Evolutionary conservation across 2,888 invertebrate genomes (phyloP).

Genomic region (Epinotia brunnichana): DNA sequence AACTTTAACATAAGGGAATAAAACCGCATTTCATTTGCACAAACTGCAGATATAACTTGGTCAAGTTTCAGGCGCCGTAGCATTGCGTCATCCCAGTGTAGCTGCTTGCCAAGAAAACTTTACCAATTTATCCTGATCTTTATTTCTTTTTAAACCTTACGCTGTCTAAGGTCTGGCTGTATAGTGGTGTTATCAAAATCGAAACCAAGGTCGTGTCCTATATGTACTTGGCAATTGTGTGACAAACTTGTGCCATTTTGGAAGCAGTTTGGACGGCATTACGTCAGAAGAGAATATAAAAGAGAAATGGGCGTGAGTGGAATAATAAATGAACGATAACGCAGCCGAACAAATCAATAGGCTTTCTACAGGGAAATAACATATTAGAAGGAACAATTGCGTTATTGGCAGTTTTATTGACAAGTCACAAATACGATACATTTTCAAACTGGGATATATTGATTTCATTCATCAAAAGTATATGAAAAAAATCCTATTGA

Average conservation of each 20-base stretch:
- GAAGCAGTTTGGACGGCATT: conserved; percentile 19
- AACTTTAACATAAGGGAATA: background rate
- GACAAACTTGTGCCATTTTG: conserved; percentile 9
- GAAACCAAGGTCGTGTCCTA: conserved; percentile 57
- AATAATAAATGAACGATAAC: conserved; percentile 24
- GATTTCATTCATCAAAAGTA: background rate
- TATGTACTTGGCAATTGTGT: conserved; percentile 12
- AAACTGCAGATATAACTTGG: conserved; percentile 9
- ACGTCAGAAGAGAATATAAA: conserved; percentile 35
- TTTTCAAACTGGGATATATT: background rate
- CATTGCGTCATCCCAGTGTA: conserved; percentile 61
- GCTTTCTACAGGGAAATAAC: background rate
- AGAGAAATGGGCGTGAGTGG: conserved; percentile 20
- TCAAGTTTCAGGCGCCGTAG: conserved; percentile 52
- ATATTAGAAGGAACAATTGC: background rate
- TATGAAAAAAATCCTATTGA: too few relatives aligned
- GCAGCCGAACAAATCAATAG: conserved; percentile 25
- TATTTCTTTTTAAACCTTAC: conserved; percentile 35
- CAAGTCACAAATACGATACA: background rate
- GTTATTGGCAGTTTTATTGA: background rate
- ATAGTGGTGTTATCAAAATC: conserved; percentile 48
- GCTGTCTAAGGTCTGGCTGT: conserved; percentile 49
- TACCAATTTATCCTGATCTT: conserved; percentile 56
- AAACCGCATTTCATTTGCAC: background rate
- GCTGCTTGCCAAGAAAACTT: conserved; percentile 59